Base-by-base conservation (phyloP, 2,113 vertebrate genomes). In the Osmerus mordax region DNA sequence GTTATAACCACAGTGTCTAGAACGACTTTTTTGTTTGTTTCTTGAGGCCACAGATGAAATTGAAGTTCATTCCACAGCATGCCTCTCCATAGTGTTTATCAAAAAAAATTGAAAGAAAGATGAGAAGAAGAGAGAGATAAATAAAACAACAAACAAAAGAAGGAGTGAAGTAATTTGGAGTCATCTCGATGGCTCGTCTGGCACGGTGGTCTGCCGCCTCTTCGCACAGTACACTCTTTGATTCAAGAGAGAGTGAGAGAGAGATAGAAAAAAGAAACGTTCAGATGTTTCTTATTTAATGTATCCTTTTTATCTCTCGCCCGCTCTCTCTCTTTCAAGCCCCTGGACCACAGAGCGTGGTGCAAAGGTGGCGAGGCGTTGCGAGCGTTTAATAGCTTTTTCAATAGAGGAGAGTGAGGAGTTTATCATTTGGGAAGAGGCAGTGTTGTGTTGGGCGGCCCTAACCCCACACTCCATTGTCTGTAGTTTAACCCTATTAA, bases 251-350 rank as follows among this genome's bases (percentile, higher is more conserved):
- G 29, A 32, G 29, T 3, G 29, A 32, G 29, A 32, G 29, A 32
- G 23, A 23, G 23, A 23, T 23, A 32, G 5, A 32, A 32, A 32
- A 3, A 32, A 32, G 2, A 32, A 66, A 75, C 36, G 69, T 67
- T 76, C 56, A 79, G 67, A 73, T 76, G 83, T 83, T 80, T 78
- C 78, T 76, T 66, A 69, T 84, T 81, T 76, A 83, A 85, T 14
- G 53, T 84, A 79, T 80, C 73, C 54, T 65, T 82, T 85, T 88
- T 78, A 86, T 23, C 23, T 85, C 81, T 86, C 69, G 0, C 29
- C 2, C 29, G 29, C 29, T 32, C 29, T 32, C 67, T 23, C 1
- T 68, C 75, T 78, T 80, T 84, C 74, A 65, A 77, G 78, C 71
- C 52, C 52, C 52, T 16, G 73, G 79, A 70, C 63, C 3, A 58